Percentiles rank a stretch among this genome's conserved stretches.
Conservation (phyloP, 1,140 invertebrate species). For the Drosophila navojoa region DNA sequence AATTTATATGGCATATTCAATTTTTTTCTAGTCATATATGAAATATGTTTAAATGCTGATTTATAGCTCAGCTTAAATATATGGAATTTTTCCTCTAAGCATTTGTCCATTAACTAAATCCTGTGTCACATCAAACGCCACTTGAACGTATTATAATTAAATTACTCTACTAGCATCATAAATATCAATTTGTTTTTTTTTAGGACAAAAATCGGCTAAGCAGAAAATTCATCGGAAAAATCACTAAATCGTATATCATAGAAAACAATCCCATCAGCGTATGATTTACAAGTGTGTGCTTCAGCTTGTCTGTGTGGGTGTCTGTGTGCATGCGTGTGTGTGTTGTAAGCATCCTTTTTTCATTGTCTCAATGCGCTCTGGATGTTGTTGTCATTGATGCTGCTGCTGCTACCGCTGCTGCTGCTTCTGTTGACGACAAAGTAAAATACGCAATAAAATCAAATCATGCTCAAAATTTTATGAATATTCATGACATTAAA, state of each 20-base stretch:
- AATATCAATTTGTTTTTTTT: background rate
- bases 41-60: too few species aligned
- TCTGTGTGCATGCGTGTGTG: background rate
- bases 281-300: constrained; percentile 32
- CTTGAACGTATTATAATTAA: background rate
- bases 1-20: too few species aligned
- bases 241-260: constrained; percentile 26
- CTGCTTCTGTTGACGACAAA: constrained; percentile 40
- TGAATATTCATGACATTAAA: constrained; percentile 82
- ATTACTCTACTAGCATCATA: too few species aligned
- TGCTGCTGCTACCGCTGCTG: constrained; percentile 17
- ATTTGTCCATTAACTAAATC: background rate
- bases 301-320: background rate
- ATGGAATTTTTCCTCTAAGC: background rate
- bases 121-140: background rate
- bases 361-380: constrained; percentile 13
- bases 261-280: constrained; percentile 14
- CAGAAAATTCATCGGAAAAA: constrained; percentile 4
- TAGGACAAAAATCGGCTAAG: background rate
- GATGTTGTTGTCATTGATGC: constrained; percentile 24
- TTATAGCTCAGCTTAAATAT: too few species aligned
- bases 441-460: constrained; percentile 79
- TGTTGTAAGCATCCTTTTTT: constrained; percentile 18
- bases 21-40: too few species aligned
- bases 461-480: constrained; percentile 81